Evolutionary conservation across 2,888 invertebrate species (phyloP).

Genomic region (Meghimatium bilineatum): DNA sequence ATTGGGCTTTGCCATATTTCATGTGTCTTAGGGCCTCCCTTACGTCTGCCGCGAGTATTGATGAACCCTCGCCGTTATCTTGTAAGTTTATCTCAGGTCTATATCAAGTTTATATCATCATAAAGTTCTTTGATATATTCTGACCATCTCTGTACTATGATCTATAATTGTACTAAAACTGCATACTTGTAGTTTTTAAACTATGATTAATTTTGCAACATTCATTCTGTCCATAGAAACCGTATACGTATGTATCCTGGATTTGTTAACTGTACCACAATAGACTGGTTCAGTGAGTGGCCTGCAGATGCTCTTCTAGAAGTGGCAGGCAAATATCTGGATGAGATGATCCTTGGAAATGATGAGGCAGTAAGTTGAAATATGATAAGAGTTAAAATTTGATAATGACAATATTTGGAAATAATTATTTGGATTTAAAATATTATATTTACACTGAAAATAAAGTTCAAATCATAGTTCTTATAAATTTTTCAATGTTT

Average conservation of each 20-base stretch:
- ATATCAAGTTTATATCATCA: too few species aligned
- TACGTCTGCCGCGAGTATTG: too few species aligned
- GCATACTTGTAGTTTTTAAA: too few species aligned
- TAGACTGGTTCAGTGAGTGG: constrained; percentile 94
- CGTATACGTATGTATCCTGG: constrained; percentile 92
- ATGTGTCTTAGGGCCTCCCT: too few species aligned
- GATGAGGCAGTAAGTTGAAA: constrained; percentile 71
- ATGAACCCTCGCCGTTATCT: too few species aligned
- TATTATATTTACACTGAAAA: neutral
- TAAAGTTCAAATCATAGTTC: neutral
- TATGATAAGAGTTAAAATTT: neutral
- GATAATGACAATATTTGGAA: neutral
- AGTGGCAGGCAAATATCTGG: constrained; percentile 89
- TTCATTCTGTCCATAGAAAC: constrained; percentile 79
- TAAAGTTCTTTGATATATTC: too few species aligned
- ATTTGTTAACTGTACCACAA: constrained; percentile 90
- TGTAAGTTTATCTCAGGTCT: too few species aligned
- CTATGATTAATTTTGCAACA: neutral
- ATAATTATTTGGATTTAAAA: neutral
- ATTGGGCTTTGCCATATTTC: too few species aligned
- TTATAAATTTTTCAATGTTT: neutral
- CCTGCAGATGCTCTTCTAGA: constrained; percentile 91
- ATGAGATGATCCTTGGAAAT: constrained; percentile 82
- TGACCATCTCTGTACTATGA: too few species aligned
- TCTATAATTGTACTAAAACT: too few species aligned